Base-by-base conservation (phyloP, 2,113 vertebrate genomes). In the Tapirus terrestris region DNA sequence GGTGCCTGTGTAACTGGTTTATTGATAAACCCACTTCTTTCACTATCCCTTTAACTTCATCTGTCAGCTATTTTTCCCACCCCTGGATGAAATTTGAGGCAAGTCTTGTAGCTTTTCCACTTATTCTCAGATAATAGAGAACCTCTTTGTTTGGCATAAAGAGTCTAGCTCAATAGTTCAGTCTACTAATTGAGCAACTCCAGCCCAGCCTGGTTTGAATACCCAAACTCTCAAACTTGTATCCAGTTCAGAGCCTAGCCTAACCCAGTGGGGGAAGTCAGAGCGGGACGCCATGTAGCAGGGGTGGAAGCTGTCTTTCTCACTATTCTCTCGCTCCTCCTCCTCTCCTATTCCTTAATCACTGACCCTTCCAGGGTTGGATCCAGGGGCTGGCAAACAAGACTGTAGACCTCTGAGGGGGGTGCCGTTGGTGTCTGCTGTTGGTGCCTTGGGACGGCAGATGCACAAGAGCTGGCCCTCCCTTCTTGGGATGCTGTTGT, bases 401-500 rank as follows among this genome's bases (percentile, higher is more conserved):
- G 61, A 56, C n/a, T 20, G 1, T 0, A 9, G n/a, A n/a, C 83
- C 51, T 65, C 29, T 23, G 39, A 80, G 43, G 39, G 79, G 39
- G 21, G 16, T n/a, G n/a, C 27, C 1, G 0, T 1, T 3, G 0
- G 14, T 12, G 3, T 31, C 73, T 70, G 80, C n/a, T 80, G n/a
- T 31, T 27, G 31, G 36, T 36, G 9, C 6, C 67, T 23, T 36
- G 67, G 60, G 23, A 68, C 2, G 9, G 75, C 51, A 70, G 68
- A 8, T 0, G 23, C 60, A 58, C 1, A 6, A 77, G 53, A 20
- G 63, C 72, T 13, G 58, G 77, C 48, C 67, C n/a, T 89, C 36
- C 51, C 63, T 65, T 43, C 51, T 18, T 2, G 9, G 67, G 25
- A 13, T n/a, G 8, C 39, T 48, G 80, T 8, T 58, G 27, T 21